These are phyloP conservation scores for Hypercompe scribonia DNA, from an alignment of 2,888 invertebrate genomes.

Conservation along the genomic window DNA sequence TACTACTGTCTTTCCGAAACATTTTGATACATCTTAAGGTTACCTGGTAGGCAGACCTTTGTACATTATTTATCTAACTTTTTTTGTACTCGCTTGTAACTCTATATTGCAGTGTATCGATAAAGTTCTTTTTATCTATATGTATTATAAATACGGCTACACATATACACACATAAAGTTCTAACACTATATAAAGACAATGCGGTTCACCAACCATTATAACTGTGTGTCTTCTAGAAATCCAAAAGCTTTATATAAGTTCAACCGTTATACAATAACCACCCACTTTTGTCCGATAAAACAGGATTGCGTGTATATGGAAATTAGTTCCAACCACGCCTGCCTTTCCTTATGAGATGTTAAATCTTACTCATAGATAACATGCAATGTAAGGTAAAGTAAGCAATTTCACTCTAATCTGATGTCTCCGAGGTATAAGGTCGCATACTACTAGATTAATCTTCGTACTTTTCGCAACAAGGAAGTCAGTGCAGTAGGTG, in stretches of 20 bases:
- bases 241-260: conserved; percentile 67
- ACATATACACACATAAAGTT: neutral
- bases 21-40: no score
- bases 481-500: neutral
- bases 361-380: neutral
- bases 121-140: neutral
- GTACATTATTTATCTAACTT: no score
- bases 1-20: no score
- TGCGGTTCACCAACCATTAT: neutral
- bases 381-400: neutral
- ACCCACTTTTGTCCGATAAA: conserved; percentile 53
- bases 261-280: conserved; percentile 59
- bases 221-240: conserved; percentile 41
- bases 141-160: neutral
- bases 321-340: conserved; percentile 30
- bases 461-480: neutral
- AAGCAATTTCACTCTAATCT: neutral
- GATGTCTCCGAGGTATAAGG: neutral
- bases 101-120: no score
- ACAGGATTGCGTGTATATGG: conserved; percentile 45
- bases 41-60: no score
- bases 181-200: neutral
- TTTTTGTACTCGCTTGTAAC: no score
- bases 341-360: conserved; percentile 16
- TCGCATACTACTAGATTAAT: neutral